Percentiles rank a stretch among this genome's conserved stretches.
Evolutionary conservation across 2,113 vertebrate genomes (phyloP).

Genomic region (Accipiter cooperii): DNA sequence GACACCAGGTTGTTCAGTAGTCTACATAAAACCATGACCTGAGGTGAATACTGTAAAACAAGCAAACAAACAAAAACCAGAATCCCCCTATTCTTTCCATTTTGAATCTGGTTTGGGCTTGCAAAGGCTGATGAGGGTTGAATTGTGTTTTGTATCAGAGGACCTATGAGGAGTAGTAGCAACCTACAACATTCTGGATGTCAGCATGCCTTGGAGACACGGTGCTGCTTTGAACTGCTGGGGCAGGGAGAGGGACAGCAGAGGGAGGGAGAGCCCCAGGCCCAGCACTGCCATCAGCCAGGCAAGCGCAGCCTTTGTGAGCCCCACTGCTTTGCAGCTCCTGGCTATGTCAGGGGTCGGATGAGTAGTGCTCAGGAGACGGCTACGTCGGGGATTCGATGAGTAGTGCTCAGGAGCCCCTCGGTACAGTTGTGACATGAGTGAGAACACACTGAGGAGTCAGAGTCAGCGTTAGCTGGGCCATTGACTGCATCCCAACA

Average conservation of each 20-base stretch:
- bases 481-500: not conserved
- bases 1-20: not conserved
- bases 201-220: rapidly evolving
- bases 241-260: too few relatives aligned
- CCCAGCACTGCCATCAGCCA: rapidly evolving
- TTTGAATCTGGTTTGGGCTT: not conserved
- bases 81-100: not conserved
- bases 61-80: not conserved
- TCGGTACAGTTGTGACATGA: rapidly evolving
- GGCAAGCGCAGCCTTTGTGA: rapidly evolving
- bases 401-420: rapidly evolving
- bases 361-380: rapidly evolving
- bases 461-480: not conserved
- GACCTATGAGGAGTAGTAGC: not conserved
- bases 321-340: not conserved
- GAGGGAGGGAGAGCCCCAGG: not conserved
- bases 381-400: not conserved
- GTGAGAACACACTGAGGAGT: not conserved
- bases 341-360: not conserved
- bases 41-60: not conserved
- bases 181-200: not conserved
- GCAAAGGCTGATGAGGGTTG: not conserved
- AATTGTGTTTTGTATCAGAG: not conserved
- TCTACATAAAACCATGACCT: not conserved
- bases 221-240: not conserved